Conservation (phyloP, 2,888 invertebrate genomes). For the Aethes cnicana region DNA sequence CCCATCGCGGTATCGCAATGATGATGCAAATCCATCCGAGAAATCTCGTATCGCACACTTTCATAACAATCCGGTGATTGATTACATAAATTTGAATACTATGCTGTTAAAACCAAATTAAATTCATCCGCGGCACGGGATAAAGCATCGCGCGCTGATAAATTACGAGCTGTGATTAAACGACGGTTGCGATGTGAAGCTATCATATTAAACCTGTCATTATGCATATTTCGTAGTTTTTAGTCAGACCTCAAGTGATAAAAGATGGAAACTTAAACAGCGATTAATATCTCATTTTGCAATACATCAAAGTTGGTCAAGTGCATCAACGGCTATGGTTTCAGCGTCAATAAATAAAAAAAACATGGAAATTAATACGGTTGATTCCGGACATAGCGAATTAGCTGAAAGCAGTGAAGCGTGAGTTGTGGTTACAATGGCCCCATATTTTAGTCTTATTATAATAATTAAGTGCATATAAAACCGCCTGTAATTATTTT, state of each 20-base stretch:
- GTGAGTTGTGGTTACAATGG: constrained; percentile 59
- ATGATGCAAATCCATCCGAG: constrained; percentile 76
- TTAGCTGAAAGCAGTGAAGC: constrained; percentile 68
- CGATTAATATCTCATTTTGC: constrained; percentile 24
- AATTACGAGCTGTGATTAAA: constrained; percentile 74
- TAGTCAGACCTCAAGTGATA: constrained; percentile 45
- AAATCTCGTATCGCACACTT: constrained; percentile 77
- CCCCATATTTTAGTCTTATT: constrained; percentile 67
- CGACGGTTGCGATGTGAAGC: constrained; percentile 54
- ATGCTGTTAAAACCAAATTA: constrained; percentile 77
- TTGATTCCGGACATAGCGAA: constrained; percentile 74
- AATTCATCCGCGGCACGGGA: constrained; percentile 73
- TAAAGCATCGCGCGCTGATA: constrained; percentile 74
- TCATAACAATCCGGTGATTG: constrained; percentile 80
- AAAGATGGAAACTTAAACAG: constrained; percentile 36
- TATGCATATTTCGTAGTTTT: constrained; percentile 47
- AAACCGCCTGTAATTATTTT: constrained; percentile 74
- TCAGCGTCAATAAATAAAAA: constrained; percentile 1
- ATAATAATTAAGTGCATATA: constrained; percentile 77
- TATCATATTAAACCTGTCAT: constrained; percentile 42
- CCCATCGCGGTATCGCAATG: constrained; percentile 62
- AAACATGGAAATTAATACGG: constrained; percentile 3
- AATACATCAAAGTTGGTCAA: constrained; percentile 19
- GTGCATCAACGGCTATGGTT: constrained; percentile 3
- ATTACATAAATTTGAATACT: constrained; percentile 79